Conservation (phyloP, 2,888 invertebrate genomes). For the Meghimatium bilineatum region DNA sequence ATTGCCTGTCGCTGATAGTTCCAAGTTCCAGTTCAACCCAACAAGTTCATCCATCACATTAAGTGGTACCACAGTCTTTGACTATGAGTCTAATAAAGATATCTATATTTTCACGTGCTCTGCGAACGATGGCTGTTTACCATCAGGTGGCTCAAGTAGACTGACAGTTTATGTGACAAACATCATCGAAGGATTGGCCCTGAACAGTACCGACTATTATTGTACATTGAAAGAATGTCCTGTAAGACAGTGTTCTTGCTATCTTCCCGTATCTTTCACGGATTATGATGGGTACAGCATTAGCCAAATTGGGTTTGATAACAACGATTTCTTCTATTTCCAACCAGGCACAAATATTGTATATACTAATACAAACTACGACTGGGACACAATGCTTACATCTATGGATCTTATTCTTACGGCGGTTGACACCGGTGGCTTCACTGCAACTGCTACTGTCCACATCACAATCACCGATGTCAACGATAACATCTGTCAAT, state of each 20-base stretch:
- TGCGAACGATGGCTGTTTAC: slow-evolving; percentile 46
- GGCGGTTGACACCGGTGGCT: slow-evolving; percentile 46
- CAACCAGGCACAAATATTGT: slow-evolving; percentile 39
- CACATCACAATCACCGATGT: slow-evolving; percentile 48
- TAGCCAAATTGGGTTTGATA: neutral
- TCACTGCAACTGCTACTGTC: slow-evolving; percentile 48
- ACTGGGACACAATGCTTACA: slow-evolving; percentile 47
- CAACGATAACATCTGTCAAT: slow-evolving; percentile 51
- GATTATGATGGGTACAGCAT: slow-evolving; percentile 46
- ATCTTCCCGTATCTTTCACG: slow-evolving; percentile 42
- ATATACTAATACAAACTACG: slow-evolving; percentile 50
- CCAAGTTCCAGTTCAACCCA: slow-evolving; percentile 39
- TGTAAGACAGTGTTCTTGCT: slow-evolving; percentile 19
- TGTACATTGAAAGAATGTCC: slow-evolving; percentile 51
- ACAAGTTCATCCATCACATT: slow-evolving; percentile 18
- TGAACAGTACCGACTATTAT: slow-evolving; percentile 47
- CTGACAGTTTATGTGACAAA: slow-evolving; percentile 51
- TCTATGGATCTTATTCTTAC: slow-evolving; percentile 41
- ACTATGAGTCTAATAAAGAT: slow-evolving; percentile 48
- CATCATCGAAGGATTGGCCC: slow-evolving; percentile 53
- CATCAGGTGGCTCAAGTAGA: slow-evolving; percentile 43
- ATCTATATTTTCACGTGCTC: slow-evolving; percentile 49
- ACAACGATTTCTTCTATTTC: slow-evolving; percentile 50
- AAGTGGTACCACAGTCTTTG: slow-evolving; percentile 42
- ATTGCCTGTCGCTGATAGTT: slow-evolving; percentile 27